phyloP scores from a whole-genome alignment of 2,113 vertebrate species.

The Prionailurus viverrinus region DNA sequence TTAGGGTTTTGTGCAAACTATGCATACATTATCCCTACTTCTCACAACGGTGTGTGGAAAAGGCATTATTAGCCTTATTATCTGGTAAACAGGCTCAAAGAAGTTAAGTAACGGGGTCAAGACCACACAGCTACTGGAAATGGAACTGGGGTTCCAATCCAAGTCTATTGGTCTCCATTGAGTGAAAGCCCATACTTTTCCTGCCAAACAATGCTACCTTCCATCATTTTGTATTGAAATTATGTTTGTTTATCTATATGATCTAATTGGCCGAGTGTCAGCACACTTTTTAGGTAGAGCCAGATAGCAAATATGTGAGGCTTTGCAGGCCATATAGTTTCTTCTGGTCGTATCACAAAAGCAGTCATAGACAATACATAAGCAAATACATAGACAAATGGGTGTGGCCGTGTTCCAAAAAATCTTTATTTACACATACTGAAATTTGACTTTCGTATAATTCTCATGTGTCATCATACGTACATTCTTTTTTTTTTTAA shows the following conservation, averaged over 20 bases:
- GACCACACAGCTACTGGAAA: neutral
- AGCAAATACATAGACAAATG: neutral
- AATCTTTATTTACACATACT: conserved; percentile 20
- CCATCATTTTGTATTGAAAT: conserved; percentile 37
- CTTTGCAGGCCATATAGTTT: neutral
- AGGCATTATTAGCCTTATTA: neutral
- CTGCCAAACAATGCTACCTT: neutral
- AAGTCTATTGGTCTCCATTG: neutral
- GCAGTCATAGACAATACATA: neutral
- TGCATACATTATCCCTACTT: neutral
- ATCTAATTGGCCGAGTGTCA: neutral
- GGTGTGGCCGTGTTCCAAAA: neutral
- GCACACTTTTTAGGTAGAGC: neutral
- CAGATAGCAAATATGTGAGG: neutral
- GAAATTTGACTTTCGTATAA: neutral
- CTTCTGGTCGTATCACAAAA: neutral
- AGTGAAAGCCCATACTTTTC: conserved; percentile 24
- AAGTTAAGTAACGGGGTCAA: neutral
- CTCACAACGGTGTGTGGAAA: neutral
- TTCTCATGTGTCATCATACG: neutral
- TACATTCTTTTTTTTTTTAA: neutral
- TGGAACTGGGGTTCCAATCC: neutral
- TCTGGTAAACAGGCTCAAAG: neutral
- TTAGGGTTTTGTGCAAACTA: conserved; percentile 8
- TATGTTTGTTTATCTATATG: neutral